phyloP scores from a whole-genome alignment of 2,888 invertebrate species.

The Apamea epomidion region DNA sequence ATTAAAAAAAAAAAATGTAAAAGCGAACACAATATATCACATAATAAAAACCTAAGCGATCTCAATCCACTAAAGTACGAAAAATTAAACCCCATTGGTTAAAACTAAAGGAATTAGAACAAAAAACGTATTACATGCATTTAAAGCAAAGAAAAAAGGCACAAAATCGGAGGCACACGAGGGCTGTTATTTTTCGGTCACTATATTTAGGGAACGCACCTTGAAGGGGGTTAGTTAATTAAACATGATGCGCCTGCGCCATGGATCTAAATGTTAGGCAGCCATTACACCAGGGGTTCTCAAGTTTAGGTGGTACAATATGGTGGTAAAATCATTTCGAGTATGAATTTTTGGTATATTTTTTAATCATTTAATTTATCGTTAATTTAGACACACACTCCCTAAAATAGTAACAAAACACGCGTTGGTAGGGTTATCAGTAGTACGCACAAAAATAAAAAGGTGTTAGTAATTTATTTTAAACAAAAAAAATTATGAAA shows the following conservation, averaged over 20 bases:
- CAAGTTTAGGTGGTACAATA: constrained; percentile 23
- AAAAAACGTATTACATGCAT: constrained; percentile 67
- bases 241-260: constrained; percentile 78
- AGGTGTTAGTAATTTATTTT: background rate
- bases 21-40: constrained; percentile 5
- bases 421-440: too few relatives aligned
- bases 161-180: constrained; percentile 76
- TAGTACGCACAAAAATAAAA: background rate
- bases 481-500: background rate
- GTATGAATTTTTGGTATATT: background rate
- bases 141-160: constrained; percentile 66
- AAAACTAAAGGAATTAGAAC: constrained; percentile 33
- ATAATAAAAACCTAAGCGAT: constrained; percentile 41
- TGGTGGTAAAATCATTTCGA: background rate
- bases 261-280: constrained; percentile 62
- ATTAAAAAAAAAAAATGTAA: background rate
- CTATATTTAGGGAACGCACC: constrained; percentile 81
- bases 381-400: too few relatives aligned
- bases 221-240: constrained; percentile 83
- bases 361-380: too few relatives aligned
- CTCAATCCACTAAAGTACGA: constrained; percentile 45
- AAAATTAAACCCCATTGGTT: constrained; percentile 26
- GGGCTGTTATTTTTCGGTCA: constrained; percentile 84
- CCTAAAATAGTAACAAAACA: background rate
- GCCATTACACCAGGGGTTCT: constrained; percentile 60